Conservation (phyloP, 1,140 invertebrate species). For the Caenorhabditis brenneri region DNA sequence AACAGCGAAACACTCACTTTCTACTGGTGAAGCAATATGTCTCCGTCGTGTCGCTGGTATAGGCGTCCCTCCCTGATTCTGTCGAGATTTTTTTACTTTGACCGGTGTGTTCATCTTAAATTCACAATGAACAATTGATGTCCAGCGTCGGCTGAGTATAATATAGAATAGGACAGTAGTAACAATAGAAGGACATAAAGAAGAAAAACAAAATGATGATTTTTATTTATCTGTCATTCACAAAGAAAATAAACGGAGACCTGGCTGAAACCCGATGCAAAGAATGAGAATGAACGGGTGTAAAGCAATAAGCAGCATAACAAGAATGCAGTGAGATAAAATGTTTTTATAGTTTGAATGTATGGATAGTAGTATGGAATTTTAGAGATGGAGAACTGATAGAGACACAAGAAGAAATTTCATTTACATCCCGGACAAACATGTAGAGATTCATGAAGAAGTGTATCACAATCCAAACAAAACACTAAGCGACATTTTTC, state of each 20-base stretch:
- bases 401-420: neutral
- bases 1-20: neutral
- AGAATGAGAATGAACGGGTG: too few relatives aligned
- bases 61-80: neutral
- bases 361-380: too few relatives aligned
- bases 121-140: neutral
- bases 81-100: neutral
- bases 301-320: too few relatives aligned
- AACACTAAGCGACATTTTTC: constrained; percentile 39
- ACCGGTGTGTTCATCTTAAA: constrained; percentile 90
- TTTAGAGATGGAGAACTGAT: neutral
- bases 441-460: constrained; percentile 54
- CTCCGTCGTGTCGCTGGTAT: neutral
- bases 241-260: neutral
- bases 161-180: neutral
- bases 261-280: neutral
- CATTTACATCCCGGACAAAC: constrained; percentile 55
- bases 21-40: too few relatives aligned
- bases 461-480: constrained; percentile 55
- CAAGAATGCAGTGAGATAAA: neutral
- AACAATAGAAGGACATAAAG: neutral
- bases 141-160: too few relatives aligned
- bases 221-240: neutral
- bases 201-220: neutral
- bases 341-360: neutral